A percentile compares a stretch with the other conserved stretches of the same genome.
Conservation (phyloP, 2,113 vertebrate genomes). For the Lichenostomus cassidix region DNA sequence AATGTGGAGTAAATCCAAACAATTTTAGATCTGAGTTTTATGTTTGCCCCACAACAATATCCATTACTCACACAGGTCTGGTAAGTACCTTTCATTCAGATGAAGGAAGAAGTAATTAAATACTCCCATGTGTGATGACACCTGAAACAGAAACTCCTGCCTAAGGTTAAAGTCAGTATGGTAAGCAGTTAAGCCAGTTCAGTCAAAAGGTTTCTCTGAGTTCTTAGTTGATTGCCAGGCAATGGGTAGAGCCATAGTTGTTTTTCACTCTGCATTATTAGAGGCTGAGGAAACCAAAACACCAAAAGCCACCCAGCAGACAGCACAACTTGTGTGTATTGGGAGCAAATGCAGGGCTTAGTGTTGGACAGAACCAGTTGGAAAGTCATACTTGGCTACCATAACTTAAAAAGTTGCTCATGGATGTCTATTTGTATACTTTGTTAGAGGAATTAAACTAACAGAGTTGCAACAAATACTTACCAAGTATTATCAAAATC, state of each 20-base stretch:
- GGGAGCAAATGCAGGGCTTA: background rate
- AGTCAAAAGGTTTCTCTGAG: background rate
- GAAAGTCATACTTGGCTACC: background rate
- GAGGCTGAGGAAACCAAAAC: background rate
- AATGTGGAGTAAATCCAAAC: background rate
- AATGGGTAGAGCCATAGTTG: background rate
- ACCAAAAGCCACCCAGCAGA: background rate
- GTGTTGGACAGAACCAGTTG: background rate
- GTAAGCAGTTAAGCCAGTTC: constrained; percentile 10
- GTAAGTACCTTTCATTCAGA: background rate
- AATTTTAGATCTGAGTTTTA: background rate
- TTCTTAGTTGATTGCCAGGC: background rate
- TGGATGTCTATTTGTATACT: background rate
- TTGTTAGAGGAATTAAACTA: background rate
- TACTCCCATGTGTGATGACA: constrained; percentile 3
- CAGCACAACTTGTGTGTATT: background rate
- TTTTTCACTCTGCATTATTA: background rate
- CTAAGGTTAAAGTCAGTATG: background rate
- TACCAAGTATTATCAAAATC: background rate
- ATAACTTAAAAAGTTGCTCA: background rate
- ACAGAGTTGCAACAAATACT: background rate
- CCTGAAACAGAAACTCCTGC: constrained; percentile 18
- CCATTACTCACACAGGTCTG: background rate
- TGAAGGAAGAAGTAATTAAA: constrained; percentile 1
- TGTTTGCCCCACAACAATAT: background rate